Conservation (phyloP, 1,140 invertebrate species). For the Nasonia longicornis region DNA sequence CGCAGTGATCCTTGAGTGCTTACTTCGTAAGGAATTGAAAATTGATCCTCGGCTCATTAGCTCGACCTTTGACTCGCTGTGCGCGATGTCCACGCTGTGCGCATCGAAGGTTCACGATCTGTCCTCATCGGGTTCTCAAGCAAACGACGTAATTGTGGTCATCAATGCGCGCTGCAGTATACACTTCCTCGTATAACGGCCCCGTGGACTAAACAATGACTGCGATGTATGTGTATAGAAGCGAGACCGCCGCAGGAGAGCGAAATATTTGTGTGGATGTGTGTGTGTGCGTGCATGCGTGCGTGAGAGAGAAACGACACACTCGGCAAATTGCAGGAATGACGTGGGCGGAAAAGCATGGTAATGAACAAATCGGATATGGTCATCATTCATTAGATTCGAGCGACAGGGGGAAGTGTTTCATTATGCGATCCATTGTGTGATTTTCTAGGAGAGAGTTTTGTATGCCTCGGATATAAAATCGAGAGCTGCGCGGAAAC, state of each 20-base stretch:
- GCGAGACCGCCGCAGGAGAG: neutral
- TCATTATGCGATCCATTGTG: constrained; percentile 14
- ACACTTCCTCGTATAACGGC: constrained; percentile 12
- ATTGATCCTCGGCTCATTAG: constrained; percentile 1
- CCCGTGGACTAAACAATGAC: constrained; percentile 5
- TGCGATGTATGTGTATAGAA: constrained; percentile 2
- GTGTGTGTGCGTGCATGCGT: neutral
- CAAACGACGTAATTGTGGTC: constrained; percentile 24
- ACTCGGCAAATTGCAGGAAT: constrained; percentile 13
- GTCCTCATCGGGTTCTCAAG: neutral
- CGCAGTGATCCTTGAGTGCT: neutral
- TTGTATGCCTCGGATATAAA: neutral
- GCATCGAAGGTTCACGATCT: neutral
- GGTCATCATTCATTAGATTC: constrained; percentile 34
- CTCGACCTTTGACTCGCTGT: neutral
- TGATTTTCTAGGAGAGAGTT: neutral
- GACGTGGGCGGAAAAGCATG: constrained; percentile 37
- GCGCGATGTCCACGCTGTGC: neutral
- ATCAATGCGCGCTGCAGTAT: neutral
- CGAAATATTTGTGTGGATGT: neutral
- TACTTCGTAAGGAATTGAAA: neutral
- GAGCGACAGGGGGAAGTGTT: neutral
- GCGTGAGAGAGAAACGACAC: neutral
- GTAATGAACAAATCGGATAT: constrained; percentile 40
- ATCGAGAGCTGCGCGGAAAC: neutral